Conservation (phyloP, 2,113 vertebrate genomes). For the Pao palembangensis region DNA sequence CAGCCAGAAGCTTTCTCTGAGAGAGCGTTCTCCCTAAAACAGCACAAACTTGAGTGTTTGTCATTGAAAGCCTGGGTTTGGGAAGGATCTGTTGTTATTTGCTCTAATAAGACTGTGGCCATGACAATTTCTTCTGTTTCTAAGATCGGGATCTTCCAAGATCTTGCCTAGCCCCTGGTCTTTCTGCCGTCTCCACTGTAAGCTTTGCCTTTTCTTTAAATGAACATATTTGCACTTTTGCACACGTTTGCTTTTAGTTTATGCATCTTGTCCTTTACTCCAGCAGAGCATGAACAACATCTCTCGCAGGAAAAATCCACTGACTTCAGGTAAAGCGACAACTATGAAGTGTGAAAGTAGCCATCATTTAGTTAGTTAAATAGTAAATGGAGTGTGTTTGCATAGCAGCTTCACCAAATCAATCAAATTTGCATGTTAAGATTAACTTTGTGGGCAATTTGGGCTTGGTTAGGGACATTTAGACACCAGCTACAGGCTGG, state of each 20-base stretch:
- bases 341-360: neutral
- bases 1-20: constrained; percentile 43
- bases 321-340: constrained; percentile 26
- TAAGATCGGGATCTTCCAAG: constrained; percentile 53
- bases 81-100: constrained; percentile 8
- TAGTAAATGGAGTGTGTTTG: too few relatives aligned
- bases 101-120: neutral
- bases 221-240: neutral
- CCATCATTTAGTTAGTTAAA: too few relatives aligned
- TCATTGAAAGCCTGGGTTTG: constrained; percentile 1
- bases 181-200: constrained; percentile 24
- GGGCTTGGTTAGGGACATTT: too few relatives aligned
- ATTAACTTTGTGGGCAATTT: too few relatives aligned
- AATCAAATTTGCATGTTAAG: too few relatives aligned
- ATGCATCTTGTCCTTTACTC: neutral
- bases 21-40: constrained; percentile 13
- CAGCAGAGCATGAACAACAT: constrained; percentile 37
- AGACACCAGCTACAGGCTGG: too few relatives aligned
- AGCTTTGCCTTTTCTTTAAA: constrained; percentile 17
- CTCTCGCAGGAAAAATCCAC: constrained; percentile 24
- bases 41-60: neutral
- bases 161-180: constrained; percentile 20
- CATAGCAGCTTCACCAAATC: too few relatives aligned
- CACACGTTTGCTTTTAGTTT: neutral
- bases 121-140: constrained; percentile 35